Percentiles rank a stretch among this genome's conserved stretches.
Evolutionary conservation across 2,888 invertebrate genomes (phyloP).

Genomic region (Julus scanicus): DNA sequence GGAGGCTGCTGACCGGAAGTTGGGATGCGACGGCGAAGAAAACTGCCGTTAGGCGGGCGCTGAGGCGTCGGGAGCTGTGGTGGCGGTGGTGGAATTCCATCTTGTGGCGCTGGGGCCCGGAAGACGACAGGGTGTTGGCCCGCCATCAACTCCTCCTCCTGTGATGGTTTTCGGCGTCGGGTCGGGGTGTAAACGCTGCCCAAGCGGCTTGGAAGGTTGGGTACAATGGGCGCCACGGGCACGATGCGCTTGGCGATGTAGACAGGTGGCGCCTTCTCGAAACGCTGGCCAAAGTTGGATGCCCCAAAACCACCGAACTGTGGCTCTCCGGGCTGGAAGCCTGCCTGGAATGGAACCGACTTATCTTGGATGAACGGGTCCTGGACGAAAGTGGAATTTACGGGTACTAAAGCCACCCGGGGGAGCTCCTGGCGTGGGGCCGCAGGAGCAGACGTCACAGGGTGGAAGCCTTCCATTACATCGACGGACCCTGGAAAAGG

Average conservation of each 20-base stretch:
- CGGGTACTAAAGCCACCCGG: not conserved
- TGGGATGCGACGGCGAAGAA: conserved; percentile 6
- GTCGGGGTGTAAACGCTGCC: conserved; percentile 55
- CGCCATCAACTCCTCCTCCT: not conserved
- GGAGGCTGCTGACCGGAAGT: conserved; percentile 51
- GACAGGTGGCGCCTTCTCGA: conserved; percentile 57
- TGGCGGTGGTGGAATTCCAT: conserved; percentile 52
- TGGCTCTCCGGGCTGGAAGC: conserved; percentile 61
- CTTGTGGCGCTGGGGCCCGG: conserved; percentile 49
- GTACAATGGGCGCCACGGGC: conserved; percentile 53
- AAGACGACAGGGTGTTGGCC: conserved; percentile 56
- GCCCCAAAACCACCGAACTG: conserved; percentile 61
- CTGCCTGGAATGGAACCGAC: conserved; percentile 60
- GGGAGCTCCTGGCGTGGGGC: conserved; percentile 49
- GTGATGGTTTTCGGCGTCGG: not conserved
- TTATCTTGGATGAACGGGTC: conserved; percentile 59
- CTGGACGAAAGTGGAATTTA: conserved; percentile 52
- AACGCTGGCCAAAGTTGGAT: conserved; percentile 57
- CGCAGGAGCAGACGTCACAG: conserved; percentile 53
- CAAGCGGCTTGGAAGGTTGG: conserved; percentile 55
- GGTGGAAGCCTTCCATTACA: conserved; percentile 51
- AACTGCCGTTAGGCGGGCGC: conserved; percentile 52
- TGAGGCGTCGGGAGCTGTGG: conserved; percentile 54
- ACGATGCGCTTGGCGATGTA: conserved; percentile 53
- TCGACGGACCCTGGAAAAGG: not conserved